phyloP scores from a whole-genome alignment of 2,888 invertebrate species.

The Macropis europaea region DNA sequence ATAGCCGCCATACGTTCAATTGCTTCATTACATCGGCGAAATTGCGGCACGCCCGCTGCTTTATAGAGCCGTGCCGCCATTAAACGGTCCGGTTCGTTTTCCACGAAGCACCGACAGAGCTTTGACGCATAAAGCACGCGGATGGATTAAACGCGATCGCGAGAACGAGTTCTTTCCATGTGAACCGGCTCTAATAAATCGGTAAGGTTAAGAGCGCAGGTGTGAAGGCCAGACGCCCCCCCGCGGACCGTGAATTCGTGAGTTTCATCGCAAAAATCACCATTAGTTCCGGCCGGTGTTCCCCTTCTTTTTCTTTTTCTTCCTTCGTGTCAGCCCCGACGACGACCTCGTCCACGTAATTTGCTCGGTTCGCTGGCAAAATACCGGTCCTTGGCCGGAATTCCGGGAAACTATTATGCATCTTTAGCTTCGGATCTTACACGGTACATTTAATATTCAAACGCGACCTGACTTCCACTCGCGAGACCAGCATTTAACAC shows the following conservation, averaged over 20 bases:
- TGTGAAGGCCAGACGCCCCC: constrained; percentile 63
- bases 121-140: constrained; percentile 47
- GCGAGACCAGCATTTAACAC: neutral
- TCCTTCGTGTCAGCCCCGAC: constrained; percentile 8
- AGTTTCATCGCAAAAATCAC: constrained; percentile 66
- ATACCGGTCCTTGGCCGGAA: constrained; percentile 27
- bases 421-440: constrained; percentile 27
- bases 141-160: constrained; percentile 56
- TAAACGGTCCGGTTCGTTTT: constrained; percentile 55
- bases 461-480: neutral
- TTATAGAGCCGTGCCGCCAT: constrained; percentile 66
- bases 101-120: constrained; percentile 31
- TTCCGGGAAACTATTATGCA: constrained; percentile 37
- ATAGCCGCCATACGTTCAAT: constrained; percentile 48
- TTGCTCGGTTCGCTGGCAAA: constrained; percentile 18
- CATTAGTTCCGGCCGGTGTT: constrained; percentile 58
- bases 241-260: constrained; percentile 68
- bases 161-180: constrained; percentile 52
- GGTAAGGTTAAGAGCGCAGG: constrained; percentile 62
- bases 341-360: constrained; percentile 33
- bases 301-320: neutral
- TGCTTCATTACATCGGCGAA: constrained; percentile 71
- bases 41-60: constrained; percentile 70
- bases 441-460: constrained; percentile 29
- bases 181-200: constrained; percentile 67